Evolutionary conservation across 2,888 invertebrate species (phyloP).

Genomic region (Calliphora vomitoria): DNA sequence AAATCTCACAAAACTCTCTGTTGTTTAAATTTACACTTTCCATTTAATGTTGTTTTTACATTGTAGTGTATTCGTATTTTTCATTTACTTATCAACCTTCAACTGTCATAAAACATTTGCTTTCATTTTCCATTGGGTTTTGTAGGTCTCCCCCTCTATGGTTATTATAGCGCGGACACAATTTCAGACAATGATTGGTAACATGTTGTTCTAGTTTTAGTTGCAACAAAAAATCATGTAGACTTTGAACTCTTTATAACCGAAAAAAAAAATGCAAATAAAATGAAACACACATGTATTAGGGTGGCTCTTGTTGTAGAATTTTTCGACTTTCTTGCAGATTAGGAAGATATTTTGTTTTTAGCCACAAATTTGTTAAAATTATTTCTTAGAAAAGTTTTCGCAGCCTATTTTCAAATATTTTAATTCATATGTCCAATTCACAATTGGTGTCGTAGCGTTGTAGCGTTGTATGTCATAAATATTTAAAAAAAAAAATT

Average conservation of each 20-base stretch:
- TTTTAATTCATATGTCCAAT: too few relatives aligned
- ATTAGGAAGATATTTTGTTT: too few relatives aligned
- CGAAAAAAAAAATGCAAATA: conserved; percentile 1
- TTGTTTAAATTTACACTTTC: not conserved
- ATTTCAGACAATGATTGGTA: conserved; percentile 46
- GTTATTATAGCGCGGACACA: conserved; percentile 22
- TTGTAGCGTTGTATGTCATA: too few relatives aligned
- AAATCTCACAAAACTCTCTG: too few relatives aligned
- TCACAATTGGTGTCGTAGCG: too few relatives aligned
- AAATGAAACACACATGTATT: not conserved
- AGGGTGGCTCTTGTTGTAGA: too few relatives aligned
- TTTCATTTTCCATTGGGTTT: conserved; percentile 25
- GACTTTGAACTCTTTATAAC: conserved; percentile 55
- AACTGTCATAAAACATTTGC: conserved; percentile 52
- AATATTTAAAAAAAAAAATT: too few relatives aligned
- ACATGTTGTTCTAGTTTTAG: conserved; percentile 51
- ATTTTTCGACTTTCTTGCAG: too few relatives aligned
- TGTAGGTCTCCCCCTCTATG: not conserved
- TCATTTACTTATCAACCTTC: conserved; percentile 45
- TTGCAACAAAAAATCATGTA: conserved; percentile 11
- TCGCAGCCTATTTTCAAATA: too few relatives aligned
- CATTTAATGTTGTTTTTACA: not conserved
- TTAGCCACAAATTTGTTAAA: too few relatives aligned
- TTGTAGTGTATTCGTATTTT: not conserved
- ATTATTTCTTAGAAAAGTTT: too few relatives aligned